phyloP scores from a whole-genome alignment of 2,797 vertebrate genomes.

The Microchirus variegatus region DNA sequence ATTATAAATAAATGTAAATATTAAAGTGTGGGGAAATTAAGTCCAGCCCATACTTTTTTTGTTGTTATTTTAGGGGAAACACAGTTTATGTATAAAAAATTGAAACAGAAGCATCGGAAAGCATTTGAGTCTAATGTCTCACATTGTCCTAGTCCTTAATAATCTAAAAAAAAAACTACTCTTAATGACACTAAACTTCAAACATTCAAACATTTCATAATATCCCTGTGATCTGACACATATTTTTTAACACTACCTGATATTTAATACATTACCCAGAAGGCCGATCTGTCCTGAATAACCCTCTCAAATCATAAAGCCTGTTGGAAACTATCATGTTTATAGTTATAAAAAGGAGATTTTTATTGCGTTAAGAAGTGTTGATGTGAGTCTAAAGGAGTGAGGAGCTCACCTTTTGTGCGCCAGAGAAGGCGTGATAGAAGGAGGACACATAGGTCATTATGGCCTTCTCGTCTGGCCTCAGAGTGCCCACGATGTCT shows the following conservation, averaged over 20 bases:
- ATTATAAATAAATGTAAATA: no score
- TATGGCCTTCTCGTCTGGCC: conserved; percentile 98
- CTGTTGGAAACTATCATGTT: conserved; percentile 4
- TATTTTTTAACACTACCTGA: no score
- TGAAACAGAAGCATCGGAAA: conserved; percentile 37
- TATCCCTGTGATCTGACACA: no score
- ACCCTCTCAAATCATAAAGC: background rate
- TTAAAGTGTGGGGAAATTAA: background rate
- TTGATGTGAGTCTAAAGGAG: conserved; percentile 37
- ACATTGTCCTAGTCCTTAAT: background rate
- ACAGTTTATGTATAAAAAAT: background rate
- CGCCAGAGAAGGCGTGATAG: conserved; percentile 98
- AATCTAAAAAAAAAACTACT: no score
- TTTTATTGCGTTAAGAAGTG: conserved; percentile 3
- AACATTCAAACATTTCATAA: no score
- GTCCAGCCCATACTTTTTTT: background rate
- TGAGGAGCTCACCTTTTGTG: conserved; percentile 92
- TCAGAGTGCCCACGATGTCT: conserved; percentile 97
- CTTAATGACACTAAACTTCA: no score
- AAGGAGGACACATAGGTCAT: conserved; percentile 99
- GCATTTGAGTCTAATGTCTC: conserved; percentile 36
- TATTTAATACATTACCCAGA: no score
- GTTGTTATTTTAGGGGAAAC: conserved; percentile 28
- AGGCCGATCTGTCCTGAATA: background rate
- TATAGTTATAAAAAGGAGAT: no score